These are phyloP conservation scores for Cyrtorhinus lividipennis DNA, from an alignment of 1,140 invertebrate species.

Conservation along the genomic window DNA sequence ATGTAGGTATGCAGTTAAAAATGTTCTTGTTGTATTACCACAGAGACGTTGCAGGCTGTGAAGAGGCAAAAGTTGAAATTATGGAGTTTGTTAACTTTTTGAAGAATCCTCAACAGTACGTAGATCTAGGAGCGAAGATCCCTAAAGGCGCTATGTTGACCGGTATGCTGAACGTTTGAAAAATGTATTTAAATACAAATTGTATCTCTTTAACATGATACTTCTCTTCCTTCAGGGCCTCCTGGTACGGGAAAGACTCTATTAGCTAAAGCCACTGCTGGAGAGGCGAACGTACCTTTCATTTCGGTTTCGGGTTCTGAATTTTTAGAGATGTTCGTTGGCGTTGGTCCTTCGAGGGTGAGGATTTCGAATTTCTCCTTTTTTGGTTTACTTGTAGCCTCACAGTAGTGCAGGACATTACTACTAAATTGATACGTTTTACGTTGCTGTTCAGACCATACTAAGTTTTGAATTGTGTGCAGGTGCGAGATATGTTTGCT, in stretches of 20 bases:
- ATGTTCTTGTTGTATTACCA: too few species aligned
- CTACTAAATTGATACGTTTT: too few species aligned
- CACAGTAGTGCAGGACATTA: too few species aligned
- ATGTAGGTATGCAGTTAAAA: too few species aligned
- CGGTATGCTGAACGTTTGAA: slow-evolving; percentile 31
- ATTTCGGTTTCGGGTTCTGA: slow-evolving; percentile 96
- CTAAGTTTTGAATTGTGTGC: too few species aligned
- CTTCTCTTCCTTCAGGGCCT: slow-evolving; percentile 45
- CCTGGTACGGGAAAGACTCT: slow-evolving; percentile 98
- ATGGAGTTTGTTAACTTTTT: slow-evolving; percentile 99
- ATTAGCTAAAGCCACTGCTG: slow-evolving; percentile 95
- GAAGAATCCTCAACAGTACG: slow-evolving; percentile 97
- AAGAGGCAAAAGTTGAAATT: slow-evolving; percentile 99
- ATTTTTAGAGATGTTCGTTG: slow-evolving; percentile 99
- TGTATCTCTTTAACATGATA: background rate
- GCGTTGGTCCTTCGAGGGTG: slow-evolving; percentile 94
- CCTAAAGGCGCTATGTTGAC: slow-evolving; percentile 89
- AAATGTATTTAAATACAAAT: background rate
- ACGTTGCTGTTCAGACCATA: too few species aligned
- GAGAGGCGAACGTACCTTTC: slow-evolving; percentile 98
- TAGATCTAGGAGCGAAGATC: slow-evolving; percentile 96
- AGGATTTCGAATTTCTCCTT: too few species aligned
- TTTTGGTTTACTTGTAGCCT: slow-evolving; percentile 9
- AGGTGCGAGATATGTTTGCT: slow-evolving; percentile 89
- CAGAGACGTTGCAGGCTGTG: slow-evolving; percentile 98